Evolutionary conservation across 2,797 vertebrate genomes (phyloP), one percentile per base, ranked within the genome.

Genomic region (Uromys caudimaculatus): DNA sequence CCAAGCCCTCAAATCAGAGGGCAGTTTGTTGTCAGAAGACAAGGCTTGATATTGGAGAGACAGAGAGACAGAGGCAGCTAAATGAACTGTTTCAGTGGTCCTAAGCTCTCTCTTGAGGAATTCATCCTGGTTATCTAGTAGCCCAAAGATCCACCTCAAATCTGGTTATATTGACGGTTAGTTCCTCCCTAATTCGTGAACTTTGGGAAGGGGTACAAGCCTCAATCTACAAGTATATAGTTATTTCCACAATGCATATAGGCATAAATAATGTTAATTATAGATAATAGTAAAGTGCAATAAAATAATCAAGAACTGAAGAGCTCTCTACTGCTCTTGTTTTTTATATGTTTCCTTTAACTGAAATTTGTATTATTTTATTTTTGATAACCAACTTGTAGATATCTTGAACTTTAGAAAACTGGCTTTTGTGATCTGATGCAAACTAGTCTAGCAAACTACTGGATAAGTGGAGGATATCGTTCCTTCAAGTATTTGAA

Each of bases 401-500:
- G 85, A 79, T 71, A 83, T 97, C 38, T 47, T 87, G 19, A 89
- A 94, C 56, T 64, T 86, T 60, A 38, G 29, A 91, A 93, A 90
- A 94, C 79, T 90, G 6, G 3, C 17, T 90, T 24, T 87, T 62
- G 0, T 64, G 35, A 91, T 1, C 38, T 79, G 7, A 21, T 41
- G 69, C 83, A 91, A 93, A 11, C 24, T 52, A 84, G 3, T 81
- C 13, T 16, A 84, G 21, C 38, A 92, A 82, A 71, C 7, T 5
- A 71, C 13, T 81, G 67, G 19, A 75, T 92, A 95, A 93, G 91
- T 79, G 4, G 23, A 58, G 77, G 38, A 71, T 21, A 85, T 47
- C 16, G 73, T 47, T 81, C 11, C 52, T 87, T 96, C 10, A 88
- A 96, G 90, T 93, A 95, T 84, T 92, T 92, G 24, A 92, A 56